phyloP scores from a whole-genome alignment of 2,797 vertebrate genomes.

The Leucoraja ocellata region DNA sequence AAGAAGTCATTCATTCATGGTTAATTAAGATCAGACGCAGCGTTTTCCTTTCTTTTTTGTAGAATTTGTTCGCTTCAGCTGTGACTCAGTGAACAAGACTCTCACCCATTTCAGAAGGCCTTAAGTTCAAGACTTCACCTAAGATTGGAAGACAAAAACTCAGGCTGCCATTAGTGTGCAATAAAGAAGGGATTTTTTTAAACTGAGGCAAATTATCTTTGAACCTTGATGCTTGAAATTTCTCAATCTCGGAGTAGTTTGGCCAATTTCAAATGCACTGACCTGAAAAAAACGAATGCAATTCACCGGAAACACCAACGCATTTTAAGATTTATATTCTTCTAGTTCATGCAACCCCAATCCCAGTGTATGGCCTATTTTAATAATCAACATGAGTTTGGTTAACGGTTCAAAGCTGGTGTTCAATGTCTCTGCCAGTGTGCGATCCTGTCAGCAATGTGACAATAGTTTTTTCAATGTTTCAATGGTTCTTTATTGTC shows the following conservation, averaged over 20 bases:
- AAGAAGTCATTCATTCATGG: neutral
- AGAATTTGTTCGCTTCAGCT: neutral
- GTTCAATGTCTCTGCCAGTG: neutral
- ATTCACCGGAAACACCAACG: neutral
- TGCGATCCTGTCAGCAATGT: no score
- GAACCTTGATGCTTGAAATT: neutral
- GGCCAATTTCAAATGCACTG: neutral
- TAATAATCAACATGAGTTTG: neutral
- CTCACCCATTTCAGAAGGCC: no score
- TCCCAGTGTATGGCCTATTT: no score
- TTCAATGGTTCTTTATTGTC: no score
- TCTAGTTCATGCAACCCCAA: neutral
- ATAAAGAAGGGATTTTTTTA: neutral
- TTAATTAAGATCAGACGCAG: constrained; percentile 1
- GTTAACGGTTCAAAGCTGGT: neutral
- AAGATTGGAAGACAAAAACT: no score
- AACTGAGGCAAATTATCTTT: neutral
- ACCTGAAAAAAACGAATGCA: neutral
- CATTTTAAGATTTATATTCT: neutral
- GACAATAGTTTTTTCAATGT: no score
- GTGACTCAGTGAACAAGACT: no score
- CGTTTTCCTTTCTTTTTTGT: neutral
- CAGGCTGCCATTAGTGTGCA: no score
- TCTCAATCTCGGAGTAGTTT: neutral
- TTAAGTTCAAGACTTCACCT: no score